phyloP scores from a whole-genome alignment of 2,113 vertebrate species.

The Girardinichthys multiradiatus region DNA sequence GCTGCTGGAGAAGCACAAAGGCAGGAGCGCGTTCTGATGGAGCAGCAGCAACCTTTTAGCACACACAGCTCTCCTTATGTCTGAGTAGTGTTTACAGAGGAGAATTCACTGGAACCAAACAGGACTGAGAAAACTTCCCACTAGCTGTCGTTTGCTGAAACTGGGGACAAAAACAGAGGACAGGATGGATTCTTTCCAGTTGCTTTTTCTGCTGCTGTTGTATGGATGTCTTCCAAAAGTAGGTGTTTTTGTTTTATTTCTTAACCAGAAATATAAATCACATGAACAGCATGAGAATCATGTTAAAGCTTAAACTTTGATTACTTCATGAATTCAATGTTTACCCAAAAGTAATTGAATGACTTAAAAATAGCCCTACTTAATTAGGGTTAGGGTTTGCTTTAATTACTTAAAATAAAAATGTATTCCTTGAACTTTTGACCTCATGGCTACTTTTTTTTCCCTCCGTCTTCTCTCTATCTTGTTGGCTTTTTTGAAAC shows the following conservation, averaged over 20 bases:
- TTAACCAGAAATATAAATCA: neutral
- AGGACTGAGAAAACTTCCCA: slow-evolving; percentile 6
- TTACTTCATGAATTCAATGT: neutral
- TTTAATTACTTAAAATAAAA: neutral
- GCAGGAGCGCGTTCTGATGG: slow-evolving; percentile 43
- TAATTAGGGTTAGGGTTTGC: neutral
- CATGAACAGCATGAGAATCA: neutral
- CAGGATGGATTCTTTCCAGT: slow-evolving; percentile 63
- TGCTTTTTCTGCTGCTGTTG: slow-evolving; percentile 51
- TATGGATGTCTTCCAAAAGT: slow-evolving; percentile 57
- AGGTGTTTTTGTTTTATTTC: slow-evolving; percentile 24
- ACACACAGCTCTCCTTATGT: neutral
- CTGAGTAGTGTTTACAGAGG: neutral
- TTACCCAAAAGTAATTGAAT: neutral
- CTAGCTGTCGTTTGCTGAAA: neutral
- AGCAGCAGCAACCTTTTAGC: slow-evolving; percentile 20
- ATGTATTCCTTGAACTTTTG: neutral
- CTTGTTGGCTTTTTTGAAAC: neutral
- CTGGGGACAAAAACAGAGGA: neutral
- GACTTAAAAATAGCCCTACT: neutral
- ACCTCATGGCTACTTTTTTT: neutral
- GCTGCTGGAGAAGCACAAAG: slow-evolving; percentile 31
- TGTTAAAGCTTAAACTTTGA: neutral
- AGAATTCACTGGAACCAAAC: neutral
- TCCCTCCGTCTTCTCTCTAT: neutral